Conservation (phyloP, 2,113 vertebrate genomes). For the Malaclemys terrapin region DNA sequence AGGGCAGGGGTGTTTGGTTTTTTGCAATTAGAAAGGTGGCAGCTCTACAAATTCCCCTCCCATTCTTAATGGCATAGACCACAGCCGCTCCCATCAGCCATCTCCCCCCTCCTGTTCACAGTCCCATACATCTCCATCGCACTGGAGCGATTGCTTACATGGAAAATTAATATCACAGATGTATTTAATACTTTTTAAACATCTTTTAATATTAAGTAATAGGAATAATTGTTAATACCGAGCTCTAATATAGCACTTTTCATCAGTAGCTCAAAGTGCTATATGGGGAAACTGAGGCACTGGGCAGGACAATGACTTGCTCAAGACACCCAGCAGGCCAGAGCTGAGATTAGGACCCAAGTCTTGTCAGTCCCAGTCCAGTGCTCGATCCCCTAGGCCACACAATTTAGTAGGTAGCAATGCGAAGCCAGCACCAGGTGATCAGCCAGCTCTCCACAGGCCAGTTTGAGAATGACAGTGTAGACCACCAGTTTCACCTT, state of each 20-base stretch:
- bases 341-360: background rate
- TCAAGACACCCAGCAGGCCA: background rate
- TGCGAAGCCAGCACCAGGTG: background rate
- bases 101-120: background rate
- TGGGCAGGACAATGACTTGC: background rate
- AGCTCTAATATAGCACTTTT: background rate
- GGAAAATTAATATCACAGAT: background rate
- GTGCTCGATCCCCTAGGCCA: background rate
- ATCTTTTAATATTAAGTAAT: fast-evolving
- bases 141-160: fast-evolving
- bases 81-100: background rate
- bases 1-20: too few species aligned
- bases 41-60: background rate
- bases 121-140: background rate
- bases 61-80: background rate
- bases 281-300: background rate
- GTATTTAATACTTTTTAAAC: fast-evolving
- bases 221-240: too few species aligned
- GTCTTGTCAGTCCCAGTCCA: background rate
- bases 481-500: background rate
- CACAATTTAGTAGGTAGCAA: background rate
- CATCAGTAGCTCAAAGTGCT: background rate
- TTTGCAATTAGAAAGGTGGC: too few species aligned
- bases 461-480: background rate
- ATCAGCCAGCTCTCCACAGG: background rate